Evolutionary conservation across 2,797 vertebrate species (phyloP), one percentile per base, ranked within the genome.

Genomic region (Myotis vivesi): DNA sequence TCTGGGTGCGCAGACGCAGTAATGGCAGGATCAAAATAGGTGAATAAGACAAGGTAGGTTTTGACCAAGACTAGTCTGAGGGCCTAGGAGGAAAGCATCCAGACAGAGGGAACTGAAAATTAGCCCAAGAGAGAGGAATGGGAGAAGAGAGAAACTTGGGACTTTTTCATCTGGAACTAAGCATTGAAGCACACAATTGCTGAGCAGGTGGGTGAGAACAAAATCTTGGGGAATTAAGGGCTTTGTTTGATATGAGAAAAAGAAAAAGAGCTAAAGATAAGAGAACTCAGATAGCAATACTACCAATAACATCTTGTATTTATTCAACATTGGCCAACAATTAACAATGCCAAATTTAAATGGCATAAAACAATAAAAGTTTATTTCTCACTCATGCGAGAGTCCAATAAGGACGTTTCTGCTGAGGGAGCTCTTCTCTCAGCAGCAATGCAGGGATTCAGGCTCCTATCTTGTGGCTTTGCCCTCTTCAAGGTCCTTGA

Each of bases 201-300:
- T 57, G 30, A 87, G 68, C 20, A 77, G 17, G 33, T 66, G n/a
- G 13, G 38, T 75, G 33, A 77, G 55, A 86, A 82, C 13, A 72
- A 72, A 87, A 59, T 62, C 33, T 66, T 73, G 10, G 53, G 22
- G 36, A 76, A 71, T 44, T 72, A 84, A 81, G 33, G 38, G 46
- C 22, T 72, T 81, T 23, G 12, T 68, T 89, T 85, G 19, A 41
- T 38, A 38, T 20, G 15, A 90, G 59, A 80, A 69, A 69, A 57
- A 80, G 57, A 83, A 84, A 92, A 83, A 76, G 20, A 38, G 28
- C 66, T 66, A 66, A 83, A 87, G 69, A 87, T 51, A 89, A 76
- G 33, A 76, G 20, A 85, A 81, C 41, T 53, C 17, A 10, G 51
- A 20, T 53, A 84, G 7, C 57, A 64, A 73, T 25, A 41, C 17